These are phyloP conservation scores for Bruchidius siliquastri DNA, from an alignment of 2,888 invertebrate species.

Conservation along the genomic window DNA sequence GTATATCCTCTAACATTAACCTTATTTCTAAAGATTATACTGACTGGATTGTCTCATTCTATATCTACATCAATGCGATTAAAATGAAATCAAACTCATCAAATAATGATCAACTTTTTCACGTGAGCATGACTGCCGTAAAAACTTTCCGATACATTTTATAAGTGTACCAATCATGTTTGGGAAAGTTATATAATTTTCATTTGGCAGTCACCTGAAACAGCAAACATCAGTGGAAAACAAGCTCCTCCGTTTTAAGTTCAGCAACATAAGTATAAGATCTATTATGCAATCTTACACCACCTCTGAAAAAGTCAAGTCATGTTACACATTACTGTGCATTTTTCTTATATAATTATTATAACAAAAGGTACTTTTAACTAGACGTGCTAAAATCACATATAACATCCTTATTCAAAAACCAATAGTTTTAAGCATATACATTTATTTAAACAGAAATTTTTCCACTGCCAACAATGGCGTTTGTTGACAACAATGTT, in stretches of 20 bases:
- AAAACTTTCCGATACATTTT: no score
- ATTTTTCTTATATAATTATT: neutral
- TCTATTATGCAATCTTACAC: no score
- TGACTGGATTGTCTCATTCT: neutral
- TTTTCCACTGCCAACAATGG: neutral
- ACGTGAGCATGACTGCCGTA: neutral
- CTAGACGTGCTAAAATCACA: neutral
- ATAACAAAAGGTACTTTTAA: neutral
- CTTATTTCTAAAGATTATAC: neutral
- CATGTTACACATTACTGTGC: neutral
- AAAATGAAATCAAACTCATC: neutral
- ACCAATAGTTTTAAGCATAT: neutral
- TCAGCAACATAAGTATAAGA: neutral
- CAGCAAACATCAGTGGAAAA: neutral
- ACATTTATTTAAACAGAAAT: neutral
- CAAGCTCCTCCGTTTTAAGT: neutral
- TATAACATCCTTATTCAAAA: neutral
- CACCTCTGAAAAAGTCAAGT: neutral
- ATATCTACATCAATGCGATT: neutral
- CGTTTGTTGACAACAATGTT: neutral
- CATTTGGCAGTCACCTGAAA: neutral
- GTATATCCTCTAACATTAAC: neutral
- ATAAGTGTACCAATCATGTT: neutral
- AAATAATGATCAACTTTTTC: neutral
- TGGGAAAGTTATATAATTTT: neutral